Conservation (phyloP, 1,140 invertebrate genomes). For the Sitobion miscanthi region DNA sequence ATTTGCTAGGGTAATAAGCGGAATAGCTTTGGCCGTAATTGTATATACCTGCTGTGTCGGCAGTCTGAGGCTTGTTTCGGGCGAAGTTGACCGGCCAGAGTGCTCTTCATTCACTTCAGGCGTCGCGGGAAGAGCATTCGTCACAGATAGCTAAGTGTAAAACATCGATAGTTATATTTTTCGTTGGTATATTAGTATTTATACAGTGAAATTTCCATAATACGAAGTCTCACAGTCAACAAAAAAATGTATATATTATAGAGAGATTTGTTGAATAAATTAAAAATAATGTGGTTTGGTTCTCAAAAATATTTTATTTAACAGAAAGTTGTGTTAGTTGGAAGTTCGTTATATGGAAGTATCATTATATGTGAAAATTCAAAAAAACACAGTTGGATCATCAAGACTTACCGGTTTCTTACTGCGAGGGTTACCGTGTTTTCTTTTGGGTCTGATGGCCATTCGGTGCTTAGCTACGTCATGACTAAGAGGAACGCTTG, state of each 20-base stretch:
- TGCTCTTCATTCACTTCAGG: slow-evolving; percentile 76
- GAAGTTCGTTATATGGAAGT: too few relatives aligned
- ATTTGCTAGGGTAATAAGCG: slow-evolving; percentile 44
- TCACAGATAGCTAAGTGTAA: slow-evolving; percentile 63
- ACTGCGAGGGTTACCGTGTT: slow-evolving; percentile 73
- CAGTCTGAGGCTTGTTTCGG: slow-evolving; percentile 54
- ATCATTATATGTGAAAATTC: too few relatives aligned
- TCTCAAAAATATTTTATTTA: too few relatives aligned
- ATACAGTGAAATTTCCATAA: neutral
- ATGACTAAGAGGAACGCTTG: slow-evolving; percentile 70
- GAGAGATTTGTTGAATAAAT: neutral
- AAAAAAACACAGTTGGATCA: neutral
- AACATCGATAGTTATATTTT: neutral
- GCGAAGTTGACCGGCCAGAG: slow-evolving; percentile 33
- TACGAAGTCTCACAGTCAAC: too few relatives aligned
- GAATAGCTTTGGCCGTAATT: slow-evolving; percentile 51
- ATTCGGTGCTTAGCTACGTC: slow-evolving; percentile 80
- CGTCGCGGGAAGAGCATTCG: slow-evolving; percentile 70
- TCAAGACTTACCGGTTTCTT: slow-evolving; percentile 56
- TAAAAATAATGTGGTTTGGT: too few relatives aligned
- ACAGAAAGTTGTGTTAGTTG: too few relatives aligned
- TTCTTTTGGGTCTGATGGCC: slow-evolving; percentile 75
- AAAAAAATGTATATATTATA: neutral
- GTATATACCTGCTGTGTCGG: slow-evolving; percentile 52
- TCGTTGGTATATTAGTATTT: neutral